These are phyloP conservation scores for Plebejus argus DNA, from an alignment of 2,888 invertebrate species.

Conservation along the genomic window DNA sequence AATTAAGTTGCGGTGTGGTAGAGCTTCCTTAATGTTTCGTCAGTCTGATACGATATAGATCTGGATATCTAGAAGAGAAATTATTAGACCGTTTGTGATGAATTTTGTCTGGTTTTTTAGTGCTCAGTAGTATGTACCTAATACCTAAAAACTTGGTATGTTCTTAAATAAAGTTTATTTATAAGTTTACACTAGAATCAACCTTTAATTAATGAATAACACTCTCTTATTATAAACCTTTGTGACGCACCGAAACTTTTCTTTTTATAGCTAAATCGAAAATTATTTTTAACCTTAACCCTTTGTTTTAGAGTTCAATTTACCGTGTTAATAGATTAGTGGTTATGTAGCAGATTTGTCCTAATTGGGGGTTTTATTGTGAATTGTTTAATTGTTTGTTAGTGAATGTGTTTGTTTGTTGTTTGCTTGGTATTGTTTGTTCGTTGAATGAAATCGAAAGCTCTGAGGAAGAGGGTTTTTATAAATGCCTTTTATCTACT, in stretches of 20 bases:
- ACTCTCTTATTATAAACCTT: constrained; percentile 22
- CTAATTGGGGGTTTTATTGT: constrained; percentile 61
- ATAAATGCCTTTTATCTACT: neutral
- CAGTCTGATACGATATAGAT: too few species aligned
- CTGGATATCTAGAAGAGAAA: too few species aligned
- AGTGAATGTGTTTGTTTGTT: constrained; percentile 30
- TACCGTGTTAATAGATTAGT: constrained; percentile 37
- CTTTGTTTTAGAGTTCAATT: neutral
- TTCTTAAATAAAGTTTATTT: too few species aligned
- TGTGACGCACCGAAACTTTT: constrained; percentile 22
- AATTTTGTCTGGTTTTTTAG: too few species aligned
- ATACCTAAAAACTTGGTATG: too few species aligned
- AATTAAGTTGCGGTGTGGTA: too few species aligned
- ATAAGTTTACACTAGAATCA: neutral
- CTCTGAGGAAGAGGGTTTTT: neutral
- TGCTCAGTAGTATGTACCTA: too few species aligned
- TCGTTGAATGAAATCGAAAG: neutral
- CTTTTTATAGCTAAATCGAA: constrained; percentile 1
- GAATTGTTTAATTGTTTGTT: constrained; percentile 39
- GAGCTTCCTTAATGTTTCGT: too few species aligned
- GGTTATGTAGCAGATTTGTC: constrained; percentile 56
- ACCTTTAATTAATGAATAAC: neutral
- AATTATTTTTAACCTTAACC: neutral
- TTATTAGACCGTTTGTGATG: too few species aligned
- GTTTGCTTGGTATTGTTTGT: constrained; percentile 1